Percentiles rank a stretch among this genome's conserved stretches.
These are phyloP conservation scores for Microplitis mediator DNA, from an alignment of 1,140 invertebrate genomes.

Conservation along the genomic window DNA sequence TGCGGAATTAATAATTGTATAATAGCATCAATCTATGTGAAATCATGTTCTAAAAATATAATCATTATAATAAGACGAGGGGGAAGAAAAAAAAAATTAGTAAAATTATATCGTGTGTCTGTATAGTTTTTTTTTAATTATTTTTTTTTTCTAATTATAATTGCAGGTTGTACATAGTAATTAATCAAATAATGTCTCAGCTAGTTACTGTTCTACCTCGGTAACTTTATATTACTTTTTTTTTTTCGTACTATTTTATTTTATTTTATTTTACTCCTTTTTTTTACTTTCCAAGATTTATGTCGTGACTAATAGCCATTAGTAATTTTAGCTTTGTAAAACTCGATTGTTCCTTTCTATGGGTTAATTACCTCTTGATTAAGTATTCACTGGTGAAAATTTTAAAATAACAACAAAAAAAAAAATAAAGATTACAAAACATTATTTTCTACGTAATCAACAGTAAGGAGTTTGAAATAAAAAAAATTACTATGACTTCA, in stretches of 20 bases:
- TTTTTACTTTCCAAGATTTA: neutral
- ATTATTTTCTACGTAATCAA: neutral
- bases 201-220: too few species aligned
- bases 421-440: neutral
- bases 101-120: too few species aligned
- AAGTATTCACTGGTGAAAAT: neutral
- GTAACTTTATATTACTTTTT: neutral
- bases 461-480: neutral
- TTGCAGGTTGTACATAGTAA: too few species aligned
- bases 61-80: too few species aligned
- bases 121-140: too few species aligned
- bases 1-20: neutral
- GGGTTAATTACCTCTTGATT: slow-evolving; percentile 1
- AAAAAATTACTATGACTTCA: neutral
- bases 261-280: neutral
- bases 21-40: neutral
- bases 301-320: slow-evolving; percentile 3
- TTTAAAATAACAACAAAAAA: too few species aligned
- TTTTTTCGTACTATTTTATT: neutral
- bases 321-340: neutral
- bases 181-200: too few species aligned
- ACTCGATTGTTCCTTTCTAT: neutral
- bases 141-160: too few species aligned
- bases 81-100: too few species aligned
- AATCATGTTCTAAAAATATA: neutral